Evolutionary conservation across 2,797 vertebrate species (phyloP).

Genomic region (Anisognathus igniventris): DNA sequence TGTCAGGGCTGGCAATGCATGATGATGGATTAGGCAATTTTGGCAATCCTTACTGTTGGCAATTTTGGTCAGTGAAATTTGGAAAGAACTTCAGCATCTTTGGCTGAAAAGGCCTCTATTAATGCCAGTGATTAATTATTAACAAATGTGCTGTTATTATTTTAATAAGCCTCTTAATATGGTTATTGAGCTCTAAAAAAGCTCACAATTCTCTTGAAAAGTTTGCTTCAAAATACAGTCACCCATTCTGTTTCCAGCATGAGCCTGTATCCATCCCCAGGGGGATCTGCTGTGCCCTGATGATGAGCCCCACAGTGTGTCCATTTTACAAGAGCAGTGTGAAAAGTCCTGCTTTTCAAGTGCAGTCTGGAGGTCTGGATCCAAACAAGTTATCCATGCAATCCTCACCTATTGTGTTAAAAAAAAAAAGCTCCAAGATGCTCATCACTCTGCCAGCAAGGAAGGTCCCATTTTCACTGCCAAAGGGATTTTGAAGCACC

Average conservation of each 20-base stretch:
- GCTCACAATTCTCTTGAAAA: not conserved
- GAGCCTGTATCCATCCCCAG: not conserved
- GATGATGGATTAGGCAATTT: conserved; percentile 19
- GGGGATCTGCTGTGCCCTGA: rapidly evolving
- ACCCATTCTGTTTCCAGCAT: not conserved
- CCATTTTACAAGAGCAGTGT: rapidly evolving
- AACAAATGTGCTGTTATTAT: conserved; percentile 30
- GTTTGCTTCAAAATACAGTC: not conserved
- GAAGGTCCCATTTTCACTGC: not conserved
- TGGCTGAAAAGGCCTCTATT: not conserved
- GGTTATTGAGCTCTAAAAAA: not conserved
- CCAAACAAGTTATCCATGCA: not conserved
- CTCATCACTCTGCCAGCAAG: not conserved
- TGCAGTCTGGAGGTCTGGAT: not conserved
- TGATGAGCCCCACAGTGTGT: rapidly evolving
- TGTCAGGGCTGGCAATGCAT: not conserved
- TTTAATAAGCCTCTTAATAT: conserved; percentile 8
- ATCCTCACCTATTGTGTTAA: not conserved
- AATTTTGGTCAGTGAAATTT: conserved; percentile 7
- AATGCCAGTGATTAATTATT: conserved; percentile 33
- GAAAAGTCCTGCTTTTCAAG: not conserved
- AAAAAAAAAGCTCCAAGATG: rapidly evolving
- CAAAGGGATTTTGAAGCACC: not conserved
- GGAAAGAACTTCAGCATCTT: not conserved
- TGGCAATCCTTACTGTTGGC: not conserved